Conservation (phyloP, 1,140 invertebrate genomes). For the Lysiphlebus fabarum region DNA sequence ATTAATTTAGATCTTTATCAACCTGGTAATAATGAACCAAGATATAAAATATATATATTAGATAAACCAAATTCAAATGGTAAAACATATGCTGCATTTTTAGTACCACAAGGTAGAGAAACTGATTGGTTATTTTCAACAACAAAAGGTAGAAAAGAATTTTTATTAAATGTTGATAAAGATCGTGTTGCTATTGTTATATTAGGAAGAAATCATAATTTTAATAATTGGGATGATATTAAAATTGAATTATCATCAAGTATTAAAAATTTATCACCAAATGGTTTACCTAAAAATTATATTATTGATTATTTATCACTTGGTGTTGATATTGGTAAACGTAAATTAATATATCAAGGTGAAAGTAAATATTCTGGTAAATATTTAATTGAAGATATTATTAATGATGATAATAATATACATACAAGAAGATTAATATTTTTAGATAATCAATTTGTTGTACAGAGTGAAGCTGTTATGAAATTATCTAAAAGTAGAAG, state of each 20-base stretch:
- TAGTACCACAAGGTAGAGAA: constrained; percentile 91
- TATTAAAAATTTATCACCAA: constrained; percentile 76
- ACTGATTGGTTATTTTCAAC: constrained; percentile 90
- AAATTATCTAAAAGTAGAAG: constrained; percentile 66
- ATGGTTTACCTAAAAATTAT: constrained; percentile 55
- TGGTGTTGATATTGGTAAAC: constrained; percentile 74
- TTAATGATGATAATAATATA: constrained; percentile 58
- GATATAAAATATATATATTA: constrained; percentile 74
- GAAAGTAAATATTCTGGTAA: constrained; percentile 76
- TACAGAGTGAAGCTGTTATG: constrained; percentile 87
- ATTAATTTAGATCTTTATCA: constrained; percentile 61
- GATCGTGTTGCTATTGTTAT: constrained; percentile 79
- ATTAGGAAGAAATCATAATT: constrained; percentile 74
- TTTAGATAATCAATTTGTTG: constrained; percentile 75
- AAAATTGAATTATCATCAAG: constrained; percentile 75
- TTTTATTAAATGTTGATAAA: constrained; percentile 69
- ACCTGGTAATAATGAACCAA: constrained; percentile 57
- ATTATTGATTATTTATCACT: constrained; percentile 84
- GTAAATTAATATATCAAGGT: constrained; percentile 68
- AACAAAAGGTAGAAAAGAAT: constrained; percentile 73
- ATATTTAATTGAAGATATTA: constrained; percentile 87
- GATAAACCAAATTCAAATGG: constrained; percentile 63
- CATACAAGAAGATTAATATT: constrained; percentile 79
- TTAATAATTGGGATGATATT: constrained; percentile 72
- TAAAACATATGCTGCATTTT: constrained; percentile 80